Base-by-base conservation (phyloP, 2,797 vertebrate species). In the Glossophaga mutica region DNA sequence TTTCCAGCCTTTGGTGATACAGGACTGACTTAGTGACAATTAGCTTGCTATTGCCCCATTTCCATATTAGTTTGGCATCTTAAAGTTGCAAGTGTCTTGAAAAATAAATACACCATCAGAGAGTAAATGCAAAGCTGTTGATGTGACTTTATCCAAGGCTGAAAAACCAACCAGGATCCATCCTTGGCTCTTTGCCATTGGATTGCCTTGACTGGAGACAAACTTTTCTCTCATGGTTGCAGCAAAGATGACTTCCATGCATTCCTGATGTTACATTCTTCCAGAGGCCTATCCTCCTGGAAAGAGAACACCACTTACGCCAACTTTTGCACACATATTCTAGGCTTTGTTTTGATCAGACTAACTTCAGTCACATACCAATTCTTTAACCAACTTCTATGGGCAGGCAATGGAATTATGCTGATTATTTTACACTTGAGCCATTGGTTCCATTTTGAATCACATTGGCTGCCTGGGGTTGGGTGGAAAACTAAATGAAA, bases 21-120 rank as follows among this genome's bases (percentile, higher is more conserved):
- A 91, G 92, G 67, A 83, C 50, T 71, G 79, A 83, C 85, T 95
- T 81, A 90, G 29, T 81, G 91, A 87, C 81, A 87, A 48, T 67
- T 85, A 82, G 46, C 15, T 14, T 9, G 11, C 70, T 70, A 5
- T 83, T 68, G 68, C 46, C 29, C 74, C n/a, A 70, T 57, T 44
- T 62, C 37, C 79, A 32, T 68, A 46, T 83, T 91, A 59, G 26
- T 76, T 48, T 95, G 82, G 29, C 67, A 90, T 83, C 52, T 92
- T 84, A 76, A 6, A 59, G n/a, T 87, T 92, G 87, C 74, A 89
- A 79, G 88, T 67, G 55, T 50, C 78, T 96, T 85, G 32, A 82
- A 90, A 62, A 96, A 76, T 83, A 94, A 90, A 85, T 89, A 67
- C 68, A 74, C 81, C 70, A 84, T 46, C 39, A 44, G 78, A 42